A percentile compares a stretch with the other conserved stretches of the same genome.
Conservation (phyloP, 2,113 vertebrate genomes). For the Nannobrachium achirus region DNA sequence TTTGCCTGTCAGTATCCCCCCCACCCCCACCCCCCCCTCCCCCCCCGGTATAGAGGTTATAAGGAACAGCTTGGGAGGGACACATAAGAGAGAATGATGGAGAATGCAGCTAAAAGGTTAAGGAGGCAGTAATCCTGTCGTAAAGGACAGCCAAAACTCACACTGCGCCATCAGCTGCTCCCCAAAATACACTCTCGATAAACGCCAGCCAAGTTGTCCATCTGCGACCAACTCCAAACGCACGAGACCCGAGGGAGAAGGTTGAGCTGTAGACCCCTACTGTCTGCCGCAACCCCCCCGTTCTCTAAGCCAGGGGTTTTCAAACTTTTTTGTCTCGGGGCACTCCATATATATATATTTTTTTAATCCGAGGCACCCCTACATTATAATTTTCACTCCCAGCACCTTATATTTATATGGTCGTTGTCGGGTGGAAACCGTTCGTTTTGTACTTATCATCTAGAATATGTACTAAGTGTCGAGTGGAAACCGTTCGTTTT, state of each 20-base stretch:
- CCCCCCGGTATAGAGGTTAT: slow-evolving; percentile 62
- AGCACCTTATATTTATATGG: no score
- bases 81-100: slow-evolving; percentile 75
- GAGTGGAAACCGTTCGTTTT: no score
- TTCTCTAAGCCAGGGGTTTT: no score
- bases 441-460: no score
- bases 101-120: slow-evolving; percentile 77
- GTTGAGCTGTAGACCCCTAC: slow-evolving; percentile 23
- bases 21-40: slow-evolving; percentile 18
- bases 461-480: no score
- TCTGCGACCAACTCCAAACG: neutral
- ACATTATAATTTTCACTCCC: no score
- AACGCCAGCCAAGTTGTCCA: slow-evolving; percentile 46
- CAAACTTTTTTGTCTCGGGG: no score
- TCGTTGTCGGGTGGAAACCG: no score
- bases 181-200: slow-evolving; percentile 48
- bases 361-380: no score
- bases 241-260: slow-evolving; percentile 43
- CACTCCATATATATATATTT: no score
- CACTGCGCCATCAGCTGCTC: slow-evolving; percentile 73
- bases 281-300: no score
- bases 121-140: slow-evolving; percentile 72
- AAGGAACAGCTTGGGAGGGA: slow-evolving; percentile 72
- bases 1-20: slow-evolving; percentile 9
- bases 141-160: slow-evolving; percentile 77